Evolutionary conservation across 2,797 vertebrate genomes (phyloP), one percentile per base, ranked within the genome.

Genomic region (Phrynocephalus vlangalii): DNA sequence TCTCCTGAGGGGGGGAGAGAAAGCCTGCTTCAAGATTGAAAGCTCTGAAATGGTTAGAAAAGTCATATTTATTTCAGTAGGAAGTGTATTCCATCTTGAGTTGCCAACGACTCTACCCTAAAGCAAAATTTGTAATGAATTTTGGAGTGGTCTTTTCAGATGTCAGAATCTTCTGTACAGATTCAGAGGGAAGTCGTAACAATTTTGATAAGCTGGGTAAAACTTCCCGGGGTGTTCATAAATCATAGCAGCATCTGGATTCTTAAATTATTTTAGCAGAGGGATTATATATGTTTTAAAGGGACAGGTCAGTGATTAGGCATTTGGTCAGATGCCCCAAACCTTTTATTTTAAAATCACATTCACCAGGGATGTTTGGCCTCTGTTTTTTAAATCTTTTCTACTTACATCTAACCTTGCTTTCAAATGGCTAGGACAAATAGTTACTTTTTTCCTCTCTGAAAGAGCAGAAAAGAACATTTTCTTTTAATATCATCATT

Each of bases 401-500:
- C 82, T 52, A n/a, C 48, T 52, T 50, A 82, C 2, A 26, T 80
- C 79, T n/a, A 84, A 86, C 26, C 82, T 89, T 1, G 24, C 2
- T 67, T 88, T 56, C 28, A 86, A 90, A 13, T 6, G 71, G 78
- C 7, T 73, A 0, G 16, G 10, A 28, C 70, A 60, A 52, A 1
- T 26, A 82, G 86, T 75, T 79, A 33, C 52, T 26, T 89, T 91
- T 79, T 52, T 11, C 5, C 30, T 50, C 28, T 91, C 84, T 6
- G 30, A 85, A 66, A 76, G 72, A 77, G 7, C 15, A 20, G 3
- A 82, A 63, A 60, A 48, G 79, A 44, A 30, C 24, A 83, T 80
- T 83, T 83, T 79, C 18, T 50, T 82, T 68, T n/a, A 79, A 26
- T 24, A 24, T 24, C 60, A 30, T 73, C 86, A 90, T 92, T 90